phyloP scores from a whole-genome alignment of 2,113 vertebrate species.

The Pygoscelis adeliae region DNA sequence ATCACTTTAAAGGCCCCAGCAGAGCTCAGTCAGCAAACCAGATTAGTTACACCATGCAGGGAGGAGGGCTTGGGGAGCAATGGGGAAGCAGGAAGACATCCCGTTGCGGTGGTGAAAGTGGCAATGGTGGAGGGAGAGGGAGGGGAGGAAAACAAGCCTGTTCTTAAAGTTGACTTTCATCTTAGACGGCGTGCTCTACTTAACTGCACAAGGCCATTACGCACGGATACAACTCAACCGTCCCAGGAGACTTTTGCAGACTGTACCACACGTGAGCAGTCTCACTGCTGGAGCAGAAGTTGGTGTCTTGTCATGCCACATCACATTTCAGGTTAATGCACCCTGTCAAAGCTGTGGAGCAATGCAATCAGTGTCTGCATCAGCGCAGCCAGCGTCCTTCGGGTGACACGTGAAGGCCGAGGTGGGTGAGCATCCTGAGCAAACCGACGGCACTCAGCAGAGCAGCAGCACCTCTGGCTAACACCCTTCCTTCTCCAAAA shows the following conservation, averaged over 20 bases:
- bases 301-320: not conserved
- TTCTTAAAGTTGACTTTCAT: not conserved
- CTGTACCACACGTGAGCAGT: not conserved
- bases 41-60: not conserved
- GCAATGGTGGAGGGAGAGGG: not conserved
- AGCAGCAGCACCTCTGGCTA: not conserved
- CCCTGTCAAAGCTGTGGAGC: not conserved
- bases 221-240: rapidly evolving
- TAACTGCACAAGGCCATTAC: not conserved
- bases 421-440: not conserved
- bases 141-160: not conserved
- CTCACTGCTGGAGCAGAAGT: not conserved
- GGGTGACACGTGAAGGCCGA: rapidly evolving
- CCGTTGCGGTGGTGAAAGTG: rapidly evolving
- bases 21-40: constrained; percentile 53
- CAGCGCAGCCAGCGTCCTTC: rapidly evolving
- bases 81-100: not conserved
- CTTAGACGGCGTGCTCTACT: not conserved
- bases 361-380: not conserved
- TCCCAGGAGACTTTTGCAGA: not conserved
- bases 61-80: not conserved
- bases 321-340: not conserved
- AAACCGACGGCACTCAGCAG: not conserved
- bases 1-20: constrained; percentile 49
- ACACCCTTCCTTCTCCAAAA: not conserved